Conservation (phyloP, 2,888 invertebrate species). For the Cryptophagus acutangulus region DNA sequence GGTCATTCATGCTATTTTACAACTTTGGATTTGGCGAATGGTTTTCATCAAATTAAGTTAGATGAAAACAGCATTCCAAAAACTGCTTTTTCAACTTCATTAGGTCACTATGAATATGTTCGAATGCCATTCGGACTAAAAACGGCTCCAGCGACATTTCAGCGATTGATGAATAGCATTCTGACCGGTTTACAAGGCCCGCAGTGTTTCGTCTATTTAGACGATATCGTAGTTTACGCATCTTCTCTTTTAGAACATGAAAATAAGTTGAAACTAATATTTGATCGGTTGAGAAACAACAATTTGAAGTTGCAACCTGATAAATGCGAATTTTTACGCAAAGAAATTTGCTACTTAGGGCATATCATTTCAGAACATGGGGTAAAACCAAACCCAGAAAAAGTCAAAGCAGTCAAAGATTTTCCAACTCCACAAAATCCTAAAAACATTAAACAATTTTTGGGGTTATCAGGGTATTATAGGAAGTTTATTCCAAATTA, state of each 20-base stretch:
- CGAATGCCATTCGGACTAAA: slow-evolving; percentile 10
- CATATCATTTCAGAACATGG: slow-evolving; percentile 3
- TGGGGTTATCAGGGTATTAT: slow-evolving; percentile 3
- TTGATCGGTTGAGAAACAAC: slow-evolving; percentile 1
- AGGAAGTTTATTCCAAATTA: slow-evolving; percentile 1
- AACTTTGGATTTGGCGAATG: neutral
- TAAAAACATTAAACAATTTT: slow-evolving; percentile 4
- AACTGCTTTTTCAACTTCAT: slow-evolving; percentile 6
- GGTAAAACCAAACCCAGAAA: neutral
- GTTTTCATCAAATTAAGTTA: slow-evolving; percentile 7
- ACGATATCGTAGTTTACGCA: slow-evolving; percentile 5
- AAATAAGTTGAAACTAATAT: slow-evolving; percentile 3
- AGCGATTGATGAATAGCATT: neutral
- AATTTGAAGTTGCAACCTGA: slow-evolving; percentile 4
- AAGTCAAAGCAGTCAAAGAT: neutral
- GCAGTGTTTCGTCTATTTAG: slow-evolving; percentile 6
- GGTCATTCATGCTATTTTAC: slow-evolving; percentile 4
- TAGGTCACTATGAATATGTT: slow-evolving; percentile 5
- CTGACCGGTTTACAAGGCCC: neutral
- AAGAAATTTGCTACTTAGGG: slow-evolving; percentile 2
- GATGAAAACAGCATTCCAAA: neutral
- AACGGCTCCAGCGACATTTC: neutral
- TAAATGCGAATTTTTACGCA: slow-evolving; percentile 6
- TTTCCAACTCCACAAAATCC: neutral
- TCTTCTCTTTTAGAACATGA: slow-evolving; percentile 1